Evolutionary conservation across 2,113 vertebrate genomes (phyloP).

Genomic region (Spilogale gracilis): DNA sequence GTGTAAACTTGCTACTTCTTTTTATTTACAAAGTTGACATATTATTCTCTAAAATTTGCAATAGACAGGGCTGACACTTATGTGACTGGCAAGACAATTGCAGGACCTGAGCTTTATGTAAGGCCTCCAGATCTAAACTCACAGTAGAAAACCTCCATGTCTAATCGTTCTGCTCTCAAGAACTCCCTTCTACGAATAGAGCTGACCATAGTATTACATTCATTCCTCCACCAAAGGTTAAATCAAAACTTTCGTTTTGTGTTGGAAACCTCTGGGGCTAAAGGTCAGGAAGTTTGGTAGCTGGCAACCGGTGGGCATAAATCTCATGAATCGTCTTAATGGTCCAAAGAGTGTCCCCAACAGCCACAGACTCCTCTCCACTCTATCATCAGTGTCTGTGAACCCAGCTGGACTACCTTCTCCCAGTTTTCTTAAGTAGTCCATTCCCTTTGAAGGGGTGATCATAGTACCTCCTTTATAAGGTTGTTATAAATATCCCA

Average conservation of each 20-base stretch:
- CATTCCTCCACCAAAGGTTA: background rate
- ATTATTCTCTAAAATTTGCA: conserved; percentile 33
- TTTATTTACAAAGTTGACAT: background rate
- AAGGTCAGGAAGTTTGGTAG: background rate
- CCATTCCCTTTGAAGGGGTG: background rate
- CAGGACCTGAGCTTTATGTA: background rate
- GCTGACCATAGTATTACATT: background rate
- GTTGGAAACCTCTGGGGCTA: background rate
- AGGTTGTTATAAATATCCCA: background rate
- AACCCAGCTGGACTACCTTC: background rate
- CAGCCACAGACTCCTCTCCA: background rate
- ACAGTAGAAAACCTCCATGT: background rate
- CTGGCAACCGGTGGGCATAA: background rate
- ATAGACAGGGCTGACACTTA: background rate
- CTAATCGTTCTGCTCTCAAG: background rate
- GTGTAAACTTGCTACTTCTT: background rate
- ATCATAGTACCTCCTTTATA: background rate
- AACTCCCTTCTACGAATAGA: background rate
- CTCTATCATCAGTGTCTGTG: background rate
- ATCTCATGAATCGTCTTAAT: background rate
- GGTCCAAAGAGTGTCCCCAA: background rate
- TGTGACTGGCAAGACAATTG: background rate
- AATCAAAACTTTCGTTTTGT: conserved; percentile 7
- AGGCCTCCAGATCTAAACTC: conserved; percentile 24
- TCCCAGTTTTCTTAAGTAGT: background rate